Conservation (phyloP, 2,797 vertebrate genomes). For the Percopsis omiscomaycus region DNA sequence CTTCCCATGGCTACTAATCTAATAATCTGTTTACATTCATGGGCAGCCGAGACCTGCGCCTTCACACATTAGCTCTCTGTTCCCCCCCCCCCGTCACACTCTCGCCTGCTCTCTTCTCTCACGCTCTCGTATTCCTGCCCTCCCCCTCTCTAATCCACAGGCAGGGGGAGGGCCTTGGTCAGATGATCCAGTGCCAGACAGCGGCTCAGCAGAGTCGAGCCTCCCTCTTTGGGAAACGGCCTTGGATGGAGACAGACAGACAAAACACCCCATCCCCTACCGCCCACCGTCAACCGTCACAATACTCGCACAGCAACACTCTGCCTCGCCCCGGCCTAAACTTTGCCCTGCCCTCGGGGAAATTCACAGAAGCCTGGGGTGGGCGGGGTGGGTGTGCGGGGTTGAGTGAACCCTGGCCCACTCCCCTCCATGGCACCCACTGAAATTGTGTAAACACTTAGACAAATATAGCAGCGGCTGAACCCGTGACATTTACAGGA, state of each 20-base stretch:
- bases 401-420: conserved; percentile 62
- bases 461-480: conserved; percentile 79
- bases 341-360: conserved; percentile 36
- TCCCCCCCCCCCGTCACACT: conserved; percentile 30
- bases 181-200: conserved; percentile 73
- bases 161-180: conserved; percentile 62
- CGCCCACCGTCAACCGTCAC: conserved; percentile 22
- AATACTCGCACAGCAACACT: conserved; percentile 18
- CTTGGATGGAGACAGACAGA: conserved; percentile 72
- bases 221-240: conserved; percentile 73
- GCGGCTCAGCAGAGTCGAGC: conserved; percentile 59
- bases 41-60: conserved; percentile 70
- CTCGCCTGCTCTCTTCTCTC: conserved; percentile 8
- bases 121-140: conserved; percentile 9
- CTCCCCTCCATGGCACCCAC: conserved; percentile 63
- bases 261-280: conserved; percentile 47
- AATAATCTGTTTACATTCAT: conserved; percentile 81
- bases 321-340: conserved; percentile 24
- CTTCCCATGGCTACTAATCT: conserved; percentile 72
- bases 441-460: conserved; percentile 76
- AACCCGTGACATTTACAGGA: conserved; percentile 78
- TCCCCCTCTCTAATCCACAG: conserved; percentile 6
- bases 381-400: conserved; percentile 24
- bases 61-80: conserved; percentile 60
- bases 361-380: conserved; percentile 45